Evolutionary conservation across 1,140 invertebrate species (phyloP), one percentile per base, ranked within the genome.

Genomic region (Orussus abietinus): DNA sequence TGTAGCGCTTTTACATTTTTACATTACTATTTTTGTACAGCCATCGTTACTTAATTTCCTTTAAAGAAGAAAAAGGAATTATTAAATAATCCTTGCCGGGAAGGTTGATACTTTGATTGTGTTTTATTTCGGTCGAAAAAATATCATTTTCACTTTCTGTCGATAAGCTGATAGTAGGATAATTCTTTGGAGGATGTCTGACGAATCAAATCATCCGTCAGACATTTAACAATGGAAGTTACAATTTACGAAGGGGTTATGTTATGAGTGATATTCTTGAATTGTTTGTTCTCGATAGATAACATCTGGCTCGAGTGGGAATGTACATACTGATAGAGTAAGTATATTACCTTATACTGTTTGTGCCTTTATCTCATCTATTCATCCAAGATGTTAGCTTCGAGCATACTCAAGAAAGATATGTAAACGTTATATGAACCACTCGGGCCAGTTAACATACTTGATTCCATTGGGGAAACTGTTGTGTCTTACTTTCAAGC

Each of bases 251-350:
- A 43, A 39, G 47, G 47, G 45, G 40, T 51, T 54, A 55, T 50
- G 40, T 61, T 55, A 49, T 60, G 43, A 55, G 52, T 62, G 56
- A 59, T 59, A 61, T 64, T 55, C 55, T 55, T 59, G 53, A 54
- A 60, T 64, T 65, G 55, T 65, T 62, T 62, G 56, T 63, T 65
- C 53, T 65, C 57, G 62, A 56, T 65, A 65, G 62, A 65, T 65
- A 59, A 64, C 62, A 62, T 59, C 61, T 64, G 62, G 61, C 59
- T 64, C 61, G 59, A 65, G 59, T 64, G 62, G 62, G 61, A 64
- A 64, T 64, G 47, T 62, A 60, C 59, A 65, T 61, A 61, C 59
- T 60, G 57, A 62, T 64, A 65, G 59, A 65, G 62, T 65, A 65
- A 65, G 62, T 65, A 65, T 62, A 58, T 59, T 54, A 61, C 55